A percentile compares a stretch with the other conserved stretches of the same genome.
These are phyloP conservation scores for Xylophagus ater DNA, from an alignment of 2,888 invertebrate genomes.

Conservation along the genomic window DNA sequence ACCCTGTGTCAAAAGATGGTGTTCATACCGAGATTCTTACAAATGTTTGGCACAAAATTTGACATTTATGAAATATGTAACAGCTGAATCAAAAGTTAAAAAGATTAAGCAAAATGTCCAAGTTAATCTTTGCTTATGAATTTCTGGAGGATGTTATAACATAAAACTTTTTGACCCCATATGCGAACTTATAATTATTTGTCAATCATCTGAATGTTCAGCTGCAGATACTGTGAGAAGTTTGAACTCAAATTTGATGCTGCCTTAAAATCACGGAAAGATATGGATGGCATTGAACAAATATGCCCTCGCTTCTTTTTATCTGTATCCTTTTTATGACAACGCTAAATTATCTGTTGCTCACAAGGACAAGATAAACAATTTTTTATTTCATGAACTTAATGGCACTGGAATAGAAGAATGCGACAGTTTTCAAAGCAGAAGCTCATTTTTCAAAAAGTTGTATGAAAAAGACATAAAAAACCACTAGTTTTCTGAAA, in stretches of 20 bases:
- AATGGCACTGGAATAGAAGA: background rate
- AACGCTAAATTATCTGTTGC: no score
- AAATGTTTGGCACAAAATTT: constrained; percentile 8
- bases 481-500: constrained; percentile 1
- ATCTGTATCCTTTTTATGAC: background rate
- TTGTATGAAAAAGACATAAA: constrained; percentile 7
- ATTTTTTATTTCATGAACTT: constrained; percentile 10
- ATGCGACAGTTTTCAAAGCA: constrained; percentile 7
- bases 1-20: constrained; percentile 13
- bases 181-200: constrained; percentile 9
- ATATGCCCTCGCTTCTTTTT: constrained; percentile 5
- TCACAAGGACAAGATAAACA: background rate
- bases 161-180: constrained; percentile 10
- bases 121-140: constrained; percentile 8
- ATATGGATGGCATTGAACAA: background rate
- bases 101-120: constrained; percentile 1
- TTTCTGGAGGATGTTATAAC: constrained; percentile 11
- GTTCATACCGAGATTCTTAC: constrained; percentile 10
- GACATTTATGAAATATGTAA: constrained; percentile 2
- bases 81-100: constrained; percentile 5
- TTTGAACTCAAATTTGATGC: background rate
- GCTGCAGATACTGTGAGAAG: background rate
- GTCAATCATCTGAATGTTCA: constrained; percentile 4
- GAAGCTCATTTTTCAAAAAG: no score
- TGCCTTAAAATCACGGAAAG: background rate